phyloP scores from a whole-genome alignment of 2,797 vertebrate genomes.

The Schizothorax lantsangensis region DNA sequence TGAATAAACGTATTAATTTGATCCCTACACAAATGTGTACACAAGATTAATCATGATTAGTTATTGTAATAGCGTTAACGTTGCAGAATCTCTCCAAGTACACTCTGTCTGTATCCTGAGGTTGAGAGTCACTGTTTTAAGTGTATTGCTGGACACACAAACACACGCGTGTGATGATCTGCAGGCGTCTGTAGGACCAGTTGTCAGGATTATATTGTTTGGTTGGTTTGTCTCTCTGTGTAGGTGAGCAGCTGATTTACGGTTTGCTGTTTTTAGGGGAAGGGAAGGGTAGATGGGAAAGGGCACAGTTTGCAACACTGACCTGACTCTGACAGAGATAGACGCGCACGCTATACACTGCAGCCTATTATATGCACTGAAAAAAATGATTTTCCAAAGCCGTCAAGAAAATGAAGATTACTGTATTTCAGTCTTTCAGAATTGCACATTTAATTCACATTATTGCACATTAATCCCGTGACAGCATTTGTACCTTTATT shows the following conservation, averaged over 20 bases:
- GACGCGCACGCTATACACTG: neutral
- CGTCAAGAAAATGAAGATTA: too few species aligned
- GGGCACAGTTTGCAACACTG: neutral
- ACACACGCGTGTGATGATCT: neutral
- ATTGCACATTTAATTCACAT: neutral
- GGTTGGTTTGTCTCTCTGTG: slow-evolving; percentile 18
- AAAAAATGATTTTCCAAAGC: too few species aligned
- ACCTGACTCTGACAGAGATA: neutral
- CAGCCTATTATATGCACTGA: neutral
- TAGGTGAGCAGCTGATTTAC: slow-evolving; percentile 13
- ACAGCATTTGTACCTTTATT: neutral
- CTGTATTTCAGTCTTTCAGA: neutral
- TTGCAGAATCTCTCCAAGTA: neutral
- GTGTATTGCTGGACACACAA: neutral
- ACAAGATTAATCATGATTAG: neutral
- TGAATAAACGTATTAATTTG: neutral
- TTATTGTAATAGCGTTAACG: neutral
- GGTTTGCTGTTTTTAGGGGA: slow-evolving; percentile 8
- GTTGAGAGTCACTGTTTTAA: neutral
- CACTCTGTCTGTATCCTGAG: neutral
- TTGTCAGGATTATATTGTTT: slow-evolving; percentile 18
- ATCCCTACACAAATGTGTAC: neutral
- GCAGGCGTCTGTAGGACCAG: neutral
- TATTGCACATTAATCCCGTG: too few species aligned
- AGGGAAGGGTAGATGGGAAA: neutral